Evolutionary conservation across 2,113 vertebrate species (phyloP), one percentile per base, ranked within the genome.

Genomic region (Antigone vipio): DNA sequence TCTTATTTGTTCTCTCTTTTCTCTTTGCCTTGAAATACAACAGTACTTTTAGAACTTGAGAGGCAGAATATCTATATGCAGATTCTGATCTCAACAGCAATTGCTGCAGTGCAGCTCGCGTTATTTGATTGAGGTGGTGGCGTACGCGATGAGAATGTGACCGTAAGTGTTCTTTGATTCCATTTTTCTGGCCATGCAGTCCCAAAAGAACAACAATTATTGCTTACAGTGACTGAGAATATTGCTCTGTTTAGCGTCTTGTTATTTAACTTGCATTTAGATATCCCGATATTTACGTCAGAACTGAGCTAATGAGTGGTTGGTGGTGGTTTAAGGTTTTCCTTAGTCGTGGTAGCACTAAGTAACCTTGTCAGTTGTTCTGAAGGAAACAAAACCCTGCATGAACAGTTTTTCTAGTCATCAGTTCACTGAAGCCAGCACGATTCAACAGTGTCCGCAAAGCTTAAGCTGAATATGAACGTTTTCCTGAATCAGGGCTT

Each of bases 51-150:
- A 80, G 92, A 93, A 91, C 86, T 62, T 86, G 77, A 74, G 88
- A 88, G 91, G 49, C 89, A 89, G 76, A 85, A 92, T 91, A 91
- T 68, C 93, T 96, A 29, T 82, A 84, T 88, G 52, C 74, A 94
- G 90, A 85, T 95, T 94, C 64, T 84, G 81, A 92, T 91, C 96
- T 96, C 90, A 85, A 50, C 93, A 95, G 85, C 89, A 93, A 67
- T 55, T 68, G 88, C 63, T 7, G 15, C 92, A 90, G 12, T 52
- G 47, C 64, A 85, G 21, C 92, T 74, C 49, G 74, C 1, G 0
- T 85, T 88, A 69, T 27, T 94, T 63, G 76, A 59, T 64, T 62
- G 89, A 82, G 74, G 58, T 53, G 81, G 74, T 17, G 8, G 47
- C 26, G 34, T 80, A 81, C 55, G 77, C 86, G 75, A 85, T 79